Evolutionary conservation across 2,888 invertebrate species (phyloP).

Genomic region (Lasioglossum oenotherae): DNA sequence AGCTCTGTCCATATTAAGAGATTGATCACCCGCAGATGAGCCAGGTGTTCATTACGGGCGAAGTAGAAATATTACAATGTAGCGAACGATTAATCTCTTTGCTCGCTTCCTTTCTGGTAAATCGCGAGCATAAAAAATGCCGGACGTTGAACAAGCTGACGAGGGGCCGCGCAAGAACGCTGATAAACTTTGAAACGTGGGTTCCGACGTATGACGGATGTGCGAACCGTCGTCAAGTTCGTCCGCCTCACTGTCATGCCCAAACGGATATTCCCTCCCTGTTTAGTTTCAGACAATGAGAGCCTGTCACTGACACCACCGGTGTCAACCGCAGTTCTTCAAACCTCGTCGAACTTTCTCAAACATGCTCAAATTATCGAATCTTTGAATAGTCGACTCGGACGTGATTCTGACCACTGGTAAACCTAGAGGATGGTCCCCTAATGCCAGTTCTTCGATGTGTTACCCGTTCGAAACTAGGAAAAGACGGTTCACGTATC

Average conservation of each 20-base stretch:
- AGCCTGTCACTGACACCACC: not conserved
- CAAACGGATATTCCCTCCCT: slow-evolving; percentile 12
- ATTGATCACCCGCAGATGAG: not conserved
- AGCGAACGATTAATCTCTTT: not conserved
- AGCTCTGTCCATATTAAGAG: not conserved
- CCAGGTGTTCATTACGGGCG: not conserved
- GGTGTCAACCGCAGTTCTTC: not conserved
- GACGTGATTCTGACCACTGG: not conserved
- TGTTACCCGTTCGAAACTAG: not conserved
- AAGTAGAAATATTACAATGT: not conserved
- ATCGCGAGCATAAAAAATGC: slow-evolving; percentile 32
- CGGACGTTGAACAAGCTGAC: slow-evolving; percentile 14
- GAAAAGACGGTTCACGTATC: not conserved
- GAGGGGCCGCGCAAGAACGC: slow-evolving; percentile 28
- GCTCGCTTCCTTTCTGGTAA: not conserved
- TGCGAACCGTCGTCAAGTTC: slow-evolving; percentile 30
- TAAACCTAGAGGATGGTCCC: not conserved
- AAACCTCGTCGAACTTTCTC: not conserved
- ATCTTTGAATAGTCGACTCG: not conserved
- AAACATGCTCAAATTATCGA: not conserved
- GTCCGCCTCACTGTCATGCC: slow-evolving; percentile 5
- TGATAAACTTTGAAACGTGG: slow-evolving; percentile 42
- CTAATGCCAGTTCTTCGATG: not conserved
- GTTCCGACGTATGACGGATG: slow-evolving; percentile 46
- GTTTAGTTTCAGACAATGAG: slow-evolving; percentile 11